Conservation (phyloP, 2,797 vertebrate species). For the Acanthornis magna region DNA sequence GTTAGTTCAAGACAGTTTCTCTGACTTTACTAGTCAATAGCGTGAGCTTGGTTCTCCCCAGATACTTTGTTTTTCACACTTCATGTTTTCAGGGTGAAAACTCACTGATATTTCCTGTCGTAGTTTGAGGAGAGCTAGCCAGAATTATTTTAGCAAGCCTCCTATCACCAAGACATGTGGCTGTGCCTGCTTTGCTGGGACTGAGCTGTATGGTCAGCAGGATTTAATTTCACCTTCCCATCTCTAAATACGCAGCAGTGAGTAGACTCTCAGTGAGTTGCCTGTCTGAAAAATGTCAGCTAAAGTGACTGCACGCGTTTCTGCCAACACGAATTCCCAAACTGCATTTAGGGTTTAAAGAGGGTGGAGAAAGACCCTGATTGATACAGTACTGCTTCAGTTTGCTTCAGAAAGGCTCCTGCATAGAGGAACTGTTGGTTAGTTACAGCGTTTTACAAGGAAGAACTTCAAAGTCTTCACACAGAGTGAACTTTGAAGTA, state of each 20-base stretch:
- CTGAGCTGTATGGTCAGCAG: neutral
- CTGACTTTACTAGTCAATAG: neutral
- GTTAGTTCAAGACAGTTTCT: neutral
- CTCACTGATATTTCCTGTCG: neutral
- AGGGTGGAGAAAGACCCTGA: neutral
- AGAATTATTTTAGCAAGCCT: neutral
- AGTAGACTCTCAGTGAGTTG: neutral
- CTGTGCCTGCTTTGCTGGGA: neutral
- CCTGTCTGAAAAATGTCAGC: neutral
- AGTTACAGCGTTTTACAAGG: neutral
- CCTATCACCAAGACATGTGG: neutral
- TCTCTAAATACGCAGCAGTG: neutral
- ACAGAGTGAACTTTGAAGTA: neutral
- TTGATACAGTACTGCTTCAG: neutral
- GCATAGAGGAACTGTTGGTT: accelerated
- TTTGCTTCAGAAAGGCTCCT: neutral
- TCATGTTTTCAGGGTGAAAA: neutral
- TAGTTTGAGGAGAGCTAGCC: neutral
- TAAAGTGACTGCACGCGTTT: neutral
- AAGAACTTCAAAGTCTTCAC: neutral
- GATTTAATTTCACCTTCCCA: neutral
- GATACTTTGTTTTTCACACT: neutral
- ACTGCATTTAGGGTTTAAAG: neutral
- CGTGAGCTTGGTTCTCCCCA: neutral
- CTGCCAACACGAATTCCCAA: neutral